phyloP scores from a whole-genome alignment of 1,140 invertebrate species.

The Drosophila lacteicornis region DNA sequence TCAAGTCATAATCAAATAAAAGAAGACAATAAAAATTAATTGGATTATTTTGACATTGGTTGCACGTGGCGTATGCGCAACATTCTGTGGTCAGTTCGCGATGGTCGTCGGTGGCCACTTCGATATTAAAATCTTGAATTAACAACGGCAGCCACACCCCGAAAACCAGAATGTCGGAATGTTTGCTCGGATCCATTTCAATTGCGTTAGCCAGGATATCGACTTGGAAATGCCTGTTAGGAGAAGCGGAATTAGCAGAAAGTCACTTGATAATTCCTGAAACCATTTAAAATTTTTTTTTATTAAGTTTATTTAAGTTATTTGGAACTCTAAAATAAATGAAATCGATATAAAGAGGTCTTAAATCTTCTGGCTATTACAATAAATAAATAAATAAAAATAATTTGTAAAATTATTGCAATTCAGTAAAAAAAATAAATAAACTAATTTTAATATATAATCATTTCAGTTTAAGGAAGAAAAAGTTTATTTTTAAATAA shows the following conservation, averaged over 20 bases:
- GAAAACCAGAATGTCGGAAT: conserved; percentile 36
- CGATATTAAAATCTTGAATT: conserved; percentile 16
- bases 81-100: conserved; percentile 15
- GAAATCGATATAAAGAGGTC: too few relatives aligned
- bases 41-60: conserved; percentile 22
- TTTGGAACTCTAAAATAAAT: neutral
- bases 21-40: conserved; percentile 12
- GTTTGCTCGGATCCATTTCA: conserved; percentile 38
- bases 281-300: neutral
- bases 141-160: conserved; percentile 32
- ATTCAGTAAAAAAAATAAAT: too few relatives aligned
- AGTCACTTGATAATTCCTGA: too few relatives aligned
- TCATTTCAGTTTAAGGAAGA: too few relatives aligned
- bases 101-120: neutral
- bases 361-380: too few relatives aligned
- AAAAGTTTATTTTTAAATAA: too few relatives aligned
- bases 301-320: neutral
- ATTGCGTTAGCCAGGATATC: conserved; percentile 21
- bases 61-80: conserved; percentile 51
- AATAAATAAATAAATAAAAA: too few relatives aligned
- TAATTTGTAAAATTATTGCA: too few relatives aligned
- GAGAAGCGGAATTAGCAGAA: neutral
- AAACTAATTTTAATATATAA: too few relatives aligned
- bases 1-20: conserved; percentile 1
- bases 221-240: conserved; percentile 13